These are phyloP conservation scores for Onychomys torridus DNA, from an alignment of 2,797 vertebrate species.

Conservation along the genomic window DNA sequence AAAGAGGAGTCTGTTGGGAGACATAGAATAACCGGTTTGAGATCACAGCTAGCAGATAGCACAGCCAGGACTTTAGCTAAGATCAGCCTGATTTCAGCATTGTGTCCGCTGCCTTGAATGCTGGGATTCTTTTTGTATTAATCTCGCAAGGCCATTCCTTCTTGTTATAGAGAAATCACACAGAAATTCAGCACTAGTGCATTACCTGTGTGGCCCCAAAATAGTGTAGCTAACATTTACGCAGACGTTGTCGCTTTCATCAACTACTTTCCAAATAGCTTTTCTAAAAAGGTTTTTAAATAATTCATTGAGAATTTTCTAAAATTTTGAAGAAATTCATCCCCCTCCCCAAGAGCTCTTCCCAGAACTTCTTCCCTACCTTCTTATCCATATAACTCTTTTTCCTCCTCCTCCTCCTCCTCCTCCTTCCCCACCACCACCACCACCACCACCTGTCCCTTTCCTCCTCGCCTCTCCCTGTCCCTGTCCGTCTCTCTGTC, in stretches of 20 bases:
- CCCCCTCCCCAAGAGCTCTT: background rate
- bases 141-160: background rate
- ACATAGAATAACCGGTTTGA: background rate
- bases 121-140: background rate
- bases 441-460: too few species aligned
- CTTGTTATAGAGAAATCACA: conserved; percentile 36
- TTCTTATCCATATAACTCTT: background rate
- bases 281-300: background rate
- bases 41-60: background rate
- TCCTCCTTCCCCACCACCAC: too few species aligned
- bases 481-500: too few species aligned
- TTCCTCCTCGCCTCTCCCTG: background rate
- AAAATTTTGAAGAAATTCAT: background rate
- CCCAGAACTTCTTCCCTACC: background rate
- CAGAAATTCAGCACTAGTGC: background rate
- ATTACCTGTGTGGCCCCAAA: background rate
- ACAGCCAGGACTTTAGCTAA: background rate
- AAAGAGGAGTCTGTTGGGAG: background rate
- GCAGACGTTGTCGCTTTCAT: background rate
- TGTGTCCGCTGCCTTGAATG: background rate
- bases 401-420: too few species aligned
- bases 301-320: background rate
- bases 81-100: background rate
- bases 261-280: background rate
- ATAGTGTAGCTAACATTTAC: background rate